These are phyloP conservation scores for Geotrypetes seraphini DNA, from an alignment of 2,797 vertebrate species.

Conservation along the genomic window DNA sequence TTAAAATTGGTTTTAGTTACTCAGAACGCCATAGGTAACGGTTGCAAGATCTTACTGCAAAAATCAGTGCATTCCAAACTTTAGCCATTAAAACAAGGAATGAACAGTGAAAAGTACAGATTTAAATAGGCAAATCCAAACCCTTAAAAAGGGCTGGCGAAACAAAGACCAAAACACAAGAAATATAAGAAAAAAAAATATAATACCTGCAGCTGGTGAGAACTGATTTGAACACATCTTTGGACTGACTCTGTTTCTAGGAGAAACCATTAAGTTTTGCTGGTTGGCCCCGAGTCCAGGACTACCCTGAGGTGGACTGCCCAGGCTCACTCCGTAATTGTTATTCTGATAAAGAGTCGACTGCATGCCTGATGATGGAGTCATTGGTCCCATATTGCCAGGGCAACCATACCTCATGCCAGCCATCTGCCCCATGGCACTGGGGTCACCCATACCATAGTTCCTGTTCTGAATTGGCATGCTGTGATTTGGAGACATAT, in stretches of 20 bases:
- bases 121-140: too few species aligned
- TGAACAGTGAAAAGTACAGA: too few species aligned
- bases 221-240: conserved; percentile 86
- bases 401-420: conserved; percentile 54
- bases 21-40: too few species aligned
- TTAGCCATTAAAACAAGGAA: too few species aligned
- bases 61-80: too few species aligned
- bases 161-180: too few species aligned
- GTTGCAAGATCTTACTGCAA: too few species aligned
- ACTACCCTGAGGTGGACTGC: conserved; percentile 79
- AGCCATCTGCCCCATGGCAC: conserved; percentile 64
- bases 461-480: conserved; percentile 63
- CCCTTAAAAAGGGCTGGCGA: too few species aligned
- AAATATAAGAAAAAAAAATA: not conserved
- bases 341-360: conserved; percentile 70
- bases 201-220: conserved; percentile 83
- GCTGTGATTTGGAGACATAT: conserved; percentile 58
- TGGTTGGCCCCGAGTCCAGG: conserved; percentile 71
- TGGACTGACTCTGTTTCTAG: conserved; percentile 82
- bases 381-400: conserved; percentile 49
- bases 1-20: too few species aligned
- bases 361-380: conserved; percentile 56
- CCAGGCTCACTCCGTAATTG: conserved; percentile 75
- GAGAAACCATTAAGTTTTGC: conserved; percentile 84
- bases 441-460: conserved; percentile 69